These are phyloP conservation scores for Ascidia mentula DNA, from an alignment of 23 tunicate genomes.

Conservation along the genomic window DNA sequence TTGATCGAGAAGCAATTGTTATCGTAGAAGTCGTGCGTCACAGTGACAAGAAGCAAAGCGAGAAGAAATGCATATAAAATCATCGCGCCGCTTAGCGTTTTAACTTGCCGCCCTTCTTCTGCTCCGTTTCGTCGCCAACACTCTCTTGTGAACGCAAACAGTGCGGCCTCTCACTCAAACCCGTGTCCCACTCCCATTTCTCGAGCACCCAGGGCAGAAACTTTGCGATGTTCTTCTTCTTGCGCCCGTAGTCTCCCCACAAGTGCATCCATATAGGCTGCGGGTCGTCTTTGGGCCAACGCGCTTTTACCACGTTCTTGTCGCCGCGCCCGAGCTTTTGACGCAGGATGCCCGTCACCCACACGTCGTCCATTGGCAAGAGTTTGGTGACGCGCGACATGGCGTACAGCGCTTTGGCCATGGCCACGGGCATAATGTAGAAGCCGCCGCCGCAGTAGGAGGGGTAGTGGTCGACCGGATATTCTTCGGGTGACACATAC, in stretches of 20 bases:
- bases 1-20: too few relatives aligned
- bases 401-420: conserved; percentile 40
- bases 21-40: conserved; percentile 1
- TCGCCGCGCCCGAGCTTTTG: conserved; percentile 55
- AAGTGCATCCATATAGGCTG: conserved; percentile 6
- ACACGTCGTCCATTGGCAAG: conserved; percentile 70
- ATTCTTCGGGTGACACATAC: conserved; percentile 26
- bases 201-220: background rate
- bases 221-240: background rate
- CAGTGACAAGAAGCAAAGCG: background rate
- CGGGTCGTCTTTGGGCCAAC: conserved; percentile 28
- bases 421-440: conserved; percentile 71
- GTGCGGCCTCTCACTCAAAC: background rate
- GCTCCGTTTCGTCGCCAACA: background rate
- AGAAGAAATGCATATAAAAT: background rate
- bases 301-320: conserved; percentile 35
- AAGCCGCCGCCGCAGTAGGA: conserved; percentile 90
- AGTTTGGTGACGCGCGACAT: conserved; percentile 35
- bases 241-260: conserved; percentile 2
- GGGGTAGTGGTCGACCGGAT: conserved; percentile 46
- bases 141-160: background rate
- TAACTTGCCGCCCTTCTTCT: background rate
- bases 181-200: conserved; percentile 5
- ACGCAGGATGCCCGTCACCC: conserved; percentile 79
- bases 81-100: background rate